Base-by-base conservation (phyloP, 2,797 vertebrate species). In the Lateolabrax maculatus region DNA sequence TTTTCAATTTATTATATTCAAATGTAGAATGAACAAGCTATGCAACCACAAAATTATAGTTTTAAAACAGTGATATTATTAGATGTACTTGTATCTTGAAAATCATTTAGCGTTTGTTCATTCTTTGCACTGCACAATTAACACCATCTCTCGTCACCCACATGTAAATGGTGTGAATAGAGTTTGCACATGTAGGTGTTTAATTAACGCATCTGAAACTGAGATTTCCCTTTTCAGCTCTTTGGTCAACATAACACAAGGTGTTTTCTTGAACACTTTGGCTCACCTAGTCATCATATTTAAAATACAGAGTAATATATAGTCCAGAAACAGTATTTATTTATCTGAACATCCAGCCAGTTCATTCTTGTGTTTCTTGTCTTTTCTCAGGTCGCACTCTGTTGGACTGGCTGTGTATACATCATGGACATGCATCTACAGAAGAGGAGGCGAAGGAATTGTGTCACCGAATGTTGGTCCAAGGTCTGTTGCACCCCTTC, bases 401-500 rank as follows among this genome's bases (percentile, higher is more conserved):
- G 68, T 63, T 98, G 94, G 97, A 98, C 90, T 96, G 95, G 68
- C 93, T 98, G 67, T 96, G 96, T 46, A 89, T 87, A 72, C 95
- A 95, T 84, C 94, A 95, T 68, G 95, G 94, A 49, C 94, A 94
- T 7, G 94, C 94, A 19, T 94, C 92, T 2, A 66, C 71, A 8
- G 88, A 77, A 27, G 96, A 97, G 80, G 93, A 95, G 60, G 96
- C 95, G 6, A 96, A 96, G 91, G 96, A 96, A 62, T 82, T 98
- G 1, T 99, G 97, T 92, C 96, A 96, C 1, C 94, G 94, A 64
- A 96, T 99, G 93, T 90, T 98, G 84, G 94, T 91, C 46, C 93
- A 96, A 89, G 97, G 97, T 48, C 96, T 99, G 46, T 90, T 99
- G 21, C 96, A 97, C 48, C 97, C 97, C 18, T 97, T 98, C 79